Conservation (phyloP, 1,140 invertebrate species). For the Ridgeia piscesae region DNA sequence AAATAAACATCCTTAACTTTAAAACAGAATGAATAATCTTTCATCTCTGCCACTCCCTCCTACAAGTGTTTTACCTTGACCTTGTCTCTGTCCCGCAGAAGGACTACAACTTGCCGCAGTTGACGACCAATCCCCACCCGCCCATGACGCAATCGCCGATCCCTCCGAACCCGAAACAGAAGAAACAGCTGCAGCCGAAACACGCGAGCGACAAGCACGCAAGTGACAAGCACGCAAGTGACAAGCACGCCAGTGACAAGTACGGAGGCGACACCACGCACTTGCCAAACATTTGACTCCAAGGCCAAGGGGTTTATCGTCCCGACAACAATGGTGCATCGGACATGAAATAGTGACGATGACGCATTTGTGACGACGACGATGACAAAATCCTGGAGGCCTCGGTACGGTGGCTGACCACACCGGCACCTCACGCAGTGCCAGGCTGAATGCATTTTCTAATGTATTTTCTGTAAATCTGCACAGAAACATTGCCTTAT, state of each 20-base stretch:
- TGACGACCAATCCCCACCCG: conserved; percentile 33
- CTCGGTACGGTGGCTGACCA: not conserved
- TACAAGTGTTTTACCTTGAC: not conserved
- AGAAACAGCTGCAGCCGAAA: not conserved
- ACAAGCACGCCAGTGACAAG: conserved; percentile 15
- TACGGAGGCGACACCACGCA: conserved; percentile 34
- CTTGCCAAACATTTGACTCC: conserved; percentile 55
- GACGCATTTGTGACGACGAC: not conserved
- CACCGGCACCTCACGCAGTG: not conserved
- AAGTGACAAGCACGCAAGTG: conserved; percentile 6
- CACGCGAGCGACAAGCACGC: not conserved
- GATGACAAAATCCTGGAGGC: conserved; percentile 27
- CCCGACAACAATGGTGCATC: conserved; percentile 35
- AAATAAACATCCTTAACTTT: not conserved
- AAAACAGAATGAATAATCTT: not conserved
- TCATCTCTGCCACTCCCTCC: not conserved
- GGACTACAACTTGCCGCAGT: conserved; percentile 39
- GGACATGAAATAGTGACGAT: conserved; percentile 20
- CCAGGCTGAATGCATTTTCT: not conserved
- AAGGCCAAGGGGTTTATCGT: conserved; percentile 55
- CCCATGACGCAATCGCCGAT: conserved; percentile 32
- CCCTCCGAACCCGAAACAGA: conserved; percentile 34
- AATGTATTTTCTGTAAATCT: conserved; percentile 2
- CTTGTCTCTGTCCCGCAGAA: conserved; percentile 30
- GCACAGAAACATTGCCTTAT: not conserved